A percentile compares a stretch with the other conserved stretches of the same genome.
phyloP scores from a whole-genome alignment of 1,140 invertebrate species.

The Plodia interpunctella region DNA sequence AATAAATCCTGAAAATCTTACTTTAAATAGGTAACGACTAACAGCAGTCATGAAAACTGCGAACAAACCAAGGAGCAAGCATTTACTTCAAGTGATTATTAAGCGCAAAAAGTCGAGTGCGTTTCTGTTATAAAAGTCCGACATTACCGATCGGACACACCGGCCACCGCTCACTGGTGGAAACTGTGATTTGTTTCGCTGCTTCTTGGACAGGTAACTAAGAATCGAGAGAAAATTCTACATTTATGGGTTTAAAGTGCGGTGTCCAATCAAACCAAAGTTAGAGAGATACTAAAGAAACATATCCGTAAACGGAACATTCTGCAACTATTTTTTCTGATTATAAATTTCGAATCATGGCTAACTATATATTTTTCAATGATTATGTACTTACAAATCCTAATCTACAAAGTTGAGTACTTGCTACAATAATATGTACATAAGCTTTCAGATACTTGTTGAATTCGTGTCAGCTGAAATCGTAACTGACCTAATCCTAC shows the following conservation, averaged over 20 bases:
- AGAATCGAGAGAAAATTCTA: not conserved
- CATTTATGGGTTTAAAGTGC: not conserved
- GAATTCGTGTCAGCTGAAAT: not conserved
- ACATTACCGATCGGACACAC: not conserved
- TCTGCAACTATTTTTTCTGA: no score
- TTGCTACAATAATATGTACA: no score
- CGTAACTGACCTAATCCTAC: not conserved
- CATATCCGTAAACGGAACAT: no score
- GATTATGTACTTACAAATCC: no score
- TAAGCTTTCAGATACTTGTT: no score
- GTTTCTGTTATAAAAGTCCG: not conserved
- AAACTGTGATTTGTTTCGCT: not conserved
- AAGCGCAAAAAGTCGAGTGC: not conserved
- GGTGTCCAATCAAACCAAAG: not conserved
- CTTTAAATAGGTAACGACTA: no score
- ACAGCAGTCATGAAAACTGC: not conserved
- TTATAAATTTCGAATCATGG: no score
- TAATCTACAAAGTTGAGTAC: no score
- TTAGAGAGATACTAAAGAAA: no score
- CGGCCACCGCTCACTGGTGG: no score
- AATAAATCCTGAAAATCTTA: no score
- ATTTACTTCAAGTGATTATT: not conserved
- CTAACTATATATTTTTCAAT: no score
- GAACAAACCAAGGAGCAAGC: not conserved
- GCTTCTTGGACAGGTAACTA: not conserved